Conservation (phyloP, 2,797 vertebrate species). For the Tenualosa thibaudeaui region DNA sequence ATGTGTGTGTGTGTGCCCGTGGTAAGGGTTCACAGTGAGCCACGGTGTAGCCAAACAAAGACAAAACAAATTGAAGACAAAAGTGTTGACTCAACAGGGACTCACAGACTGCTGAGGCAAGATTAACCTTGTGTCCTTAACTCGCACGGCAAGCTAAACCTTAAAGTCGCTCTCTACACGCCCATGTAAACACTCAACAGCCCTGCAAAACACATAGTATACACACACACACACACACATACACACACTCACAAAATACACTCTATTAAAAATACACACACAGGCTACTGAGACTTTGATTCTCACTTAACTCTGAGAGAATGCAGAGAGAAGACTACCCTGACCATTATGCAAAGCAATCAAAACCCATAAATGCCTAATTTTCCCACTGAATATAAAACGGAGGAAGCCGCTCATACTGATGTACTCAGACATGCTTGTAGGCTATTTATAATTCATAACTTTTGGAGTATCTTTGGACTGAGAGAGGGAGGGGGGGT, state of each 20-base stretch:
- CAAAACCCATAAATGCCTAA: not conserved
- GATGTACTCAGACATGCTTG: not conserved
- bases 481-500: not conserved
- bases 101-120: constrained; percentile 10
- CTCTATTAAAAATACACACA: not conserved
- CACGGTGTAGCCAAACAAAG: constrained; percentile 13
- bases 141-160: not conserved
- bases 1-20: not conserved
- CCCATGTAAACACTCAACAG: not conserved
- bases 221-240: not conserved
- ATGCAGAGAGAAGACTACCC: not conserved
- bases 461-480: not conserved
- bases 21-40: not conserved
- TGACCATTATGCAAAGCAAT: not conserved
- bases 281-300: not conserved
- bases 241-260: not conserved
- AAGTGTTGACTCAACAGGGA: constrained; percentile 19
- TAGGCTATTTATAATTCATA: not conserved
- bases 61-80: constrained; percentile 25
- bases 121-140: constrained; percentile 7
- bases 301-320: not conserved
- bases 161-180: not conserved
- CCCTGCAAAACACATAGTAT: not conserved
- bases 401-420: not conserved
- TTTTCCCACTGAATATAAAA: not conserved